Evolutionary conservation across 2,113 vertebrate genomes (phyloP).

Genomic region (Clarias macrocephalus): DNA sequence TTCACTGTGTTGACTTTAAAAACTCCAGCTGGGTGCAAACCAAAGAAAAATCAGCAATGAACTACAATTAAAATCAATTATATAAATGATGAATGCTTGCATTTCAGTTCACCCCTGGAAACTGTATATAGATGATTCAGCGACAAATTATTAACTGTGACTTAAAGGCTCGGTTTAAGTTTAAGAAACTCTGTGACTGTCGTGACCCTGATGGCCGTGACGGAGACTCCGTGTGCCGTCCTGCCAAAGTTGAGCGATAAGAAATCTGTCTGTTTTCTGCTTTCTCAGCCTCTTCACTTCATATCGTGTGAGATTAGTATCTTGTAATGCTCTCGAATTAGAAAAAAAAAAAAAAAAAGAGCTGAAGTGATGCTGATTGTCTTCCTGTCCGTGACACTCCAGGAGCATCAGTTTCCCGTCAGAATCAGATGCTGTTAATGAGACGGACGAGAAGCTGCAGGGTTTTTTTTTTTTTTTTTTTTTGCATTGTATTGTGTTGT

Average conservation of each 20-base stretch:
- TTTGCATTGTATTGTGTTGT: neutral
- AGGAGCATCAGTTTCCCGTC: no score
- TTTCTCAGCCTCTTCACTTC: neutral
- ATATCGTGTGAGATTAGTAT: conserved; percentile 4
- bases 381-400: neutral
- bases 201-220: neutral
- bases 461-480: neutral
- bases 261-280: neutral
- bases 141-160: neutral
- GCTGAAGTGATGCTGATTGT: neutral
- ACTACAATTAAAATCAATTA: neutral
- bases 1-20: neutral
- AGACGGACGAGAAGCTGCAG: neutral
- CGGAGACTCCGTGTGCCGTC: neutral
- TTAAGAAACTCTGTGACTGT: neutral
- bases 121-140: neutral
- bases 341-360: neutral
- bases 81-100: neutral
- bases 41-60: neutral
- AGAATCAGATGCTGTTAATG: neutral
- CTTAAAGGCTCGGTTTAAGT: neutral
- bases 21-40: neutral
- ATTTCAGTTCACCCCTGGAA: neutral
- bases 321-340: neutral
- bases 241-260: neutral